Conservation (phyloP, 2,797 vertebrate genomes). For the Syngnathus acus region DNA sequence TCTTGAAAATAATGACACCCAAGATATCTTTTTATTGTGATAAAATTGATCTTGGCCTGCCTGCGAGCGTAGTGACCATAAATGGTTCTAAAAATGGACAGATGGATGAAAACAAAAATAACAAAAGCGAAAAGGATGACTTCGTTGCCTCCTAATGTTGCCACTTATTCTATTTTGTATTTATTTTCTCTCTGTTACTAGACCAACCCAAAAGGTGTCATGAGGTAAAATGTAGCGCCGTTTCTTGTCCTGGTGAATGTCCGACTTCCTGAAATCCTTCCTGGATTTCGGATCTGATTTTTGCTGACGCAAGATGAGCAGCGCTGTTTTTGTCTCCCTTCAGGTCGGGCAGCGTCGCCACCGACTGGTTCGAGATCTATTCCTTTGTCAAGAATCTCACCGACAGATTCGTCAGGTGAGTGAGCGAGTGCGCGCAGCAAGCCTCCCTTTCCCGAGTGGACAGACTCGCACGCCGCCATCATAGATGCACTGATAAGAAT, state of each 20-base stretch:
- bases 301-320: not conserved
- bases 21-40: too few relatives aligned
- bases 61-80: too few relatives aligned
- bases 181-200: not conserved
- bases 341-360: conserved; percentile 85
- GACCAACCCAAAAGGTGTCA: not conserved
- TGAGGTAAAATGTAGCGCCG: not conserved
- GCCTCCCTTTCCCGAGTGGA: not conserved
- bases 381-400: conserved; percentile 86
- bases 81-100: too few relatives aligned
- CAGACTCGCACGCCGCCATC: not conserved
- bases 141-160: too few relatives aligned
- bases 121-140: too few relatives aligned
- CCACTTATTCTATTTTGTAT: too few relatives aligned
- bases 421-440: not conserved
- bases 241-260: not conserved
- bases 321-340: conserved; percentile 17
- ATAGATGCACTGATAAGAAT: too few relatives aligned
- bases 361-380: conserved; percentile 86
- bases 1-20: too few relatives aligned
- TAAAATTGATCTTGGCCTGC: too few relatives aligned
- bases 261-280: not conserved
- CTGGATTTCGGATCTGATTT: not conserved
- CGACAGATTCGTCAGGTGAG: conserved; percentile 90
- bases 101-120: too few relatives aligned